Evolutionary conservation across 2,113 vertebrate genomes (phyloP).

Genomic region (Fukomys damarensis): DNA sequence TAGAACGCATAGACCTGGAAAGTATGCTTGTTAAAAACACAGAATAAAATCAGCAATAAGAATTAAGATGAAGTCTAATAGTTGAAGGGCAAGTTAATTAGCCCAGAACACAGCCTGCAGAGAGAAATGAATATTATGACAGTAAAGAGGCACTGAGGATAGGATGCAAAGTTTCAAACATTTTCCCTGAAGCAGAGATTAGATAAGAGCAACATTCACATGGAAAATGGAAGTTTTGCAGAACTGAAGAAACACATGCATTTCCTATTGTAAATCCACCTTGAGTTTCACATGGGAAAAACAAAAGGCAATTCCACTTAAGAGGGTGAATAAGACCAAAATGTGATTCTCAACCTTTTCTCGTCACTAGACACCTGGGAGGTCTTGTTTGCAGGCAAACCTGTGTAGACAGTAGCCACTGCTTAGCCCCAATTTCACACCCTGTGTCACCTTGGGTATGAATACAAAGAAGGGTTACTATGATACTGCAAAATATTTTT

Average conservation of each 20-base stretch:
- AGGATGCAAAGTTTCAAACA: neutral
- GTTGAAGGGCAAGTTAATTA: neutral
- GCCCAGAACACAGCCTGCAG: neutral
- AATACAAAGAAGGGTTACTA: neutral
- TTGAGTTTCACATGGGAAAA: neutral
- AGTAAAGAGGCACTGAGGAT: neutral
- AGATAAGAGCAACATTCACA: neutral
- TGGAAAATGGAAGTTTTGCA: neutral
- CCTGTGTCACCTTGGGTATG: neutral
- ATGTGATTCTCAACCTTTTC: neutral
- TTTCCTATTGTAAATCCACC: neutral
- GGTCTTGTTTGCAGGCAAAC: neutral
- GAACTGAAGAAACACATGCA: neutral
- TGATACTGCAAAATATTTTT: neutral
- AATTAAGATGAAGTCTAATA: neutral
- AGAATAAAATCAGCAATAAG: neutral
- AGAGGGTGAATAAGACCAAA: neutral
- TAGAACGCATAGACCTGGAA: neutral
- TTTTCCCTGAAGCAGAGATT: neutral
- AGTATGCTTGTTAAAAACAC: neutral
- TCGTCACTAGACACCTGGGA: neutral
- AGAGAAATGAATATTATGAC: neutral
- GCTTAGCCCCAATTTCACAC: neutral
- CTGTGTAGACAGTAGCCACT: neutral
- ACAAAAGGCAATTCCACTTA: neutral